These are phyloP conservation scores for Cenopis cana DNA, from an alignment of 2,888 invertebrate species.

Conservation along the genomic window DNA sequence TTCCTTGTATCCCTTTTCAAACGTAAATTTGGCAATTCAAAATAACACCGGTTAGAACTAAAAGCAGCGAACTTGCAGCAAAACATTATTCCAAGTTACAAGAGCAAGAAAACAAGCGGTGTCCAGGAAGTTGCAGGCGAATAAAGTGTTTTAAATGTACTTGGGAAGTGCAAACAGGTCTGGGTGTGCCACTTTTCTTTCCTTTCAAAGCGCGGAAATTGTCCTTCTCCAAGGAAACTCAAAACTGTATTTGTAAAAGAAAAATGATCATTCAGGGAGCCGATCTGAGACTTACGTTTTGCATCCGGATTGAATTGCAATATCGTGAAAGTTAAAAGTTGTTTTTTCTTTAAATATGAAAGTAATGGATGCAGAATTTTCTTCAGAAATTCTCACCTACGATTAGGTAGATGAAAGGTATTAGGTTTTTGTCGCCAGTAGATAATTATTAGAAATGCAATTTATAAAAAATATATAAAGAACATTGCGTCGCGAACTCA, in stretches of 20 bases:
- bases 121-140: conserved; percentile 24
- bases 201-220: conserved; percentile 43
- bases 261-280: conserved; percentile 38
- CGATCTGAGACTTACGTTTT: neutral
- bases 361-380: too few species aligned
- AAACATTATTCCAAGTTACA: neutral
- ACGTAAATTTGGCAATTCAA: conserved; percentile 3
- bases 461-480: too few species aligned
- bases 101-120: conserved; percentile 20
- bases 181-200: conserved; percentile 38
- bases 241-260: conserved; percentile 39
- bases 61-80: neutral
- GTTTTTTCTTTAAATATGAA: too few species aligned
- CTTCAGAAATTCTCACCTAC: too few species aligned
- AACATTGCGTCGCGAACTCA: too few species aligned
- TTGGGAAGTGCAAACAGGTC: conserved; percentile 40
- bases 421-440: too few species aligned
- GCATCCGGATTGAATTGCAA: neutral
- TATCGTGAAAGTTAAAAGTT: neutral
- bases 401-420: too few species aligned
- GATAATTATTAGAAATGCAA: too few species aligned
- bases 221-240: conserved; percentile 41
- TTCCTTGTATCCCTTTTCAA: neutral
- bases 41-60: neutral
- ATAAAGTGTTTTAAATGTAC: conserved; percentile 35